Evolutionary conservation across 2,797 vertebrate species (phyloP), one percentile per base, ranked within the genome.

Genomic region (Acanthurus leucopareius): DNA sequence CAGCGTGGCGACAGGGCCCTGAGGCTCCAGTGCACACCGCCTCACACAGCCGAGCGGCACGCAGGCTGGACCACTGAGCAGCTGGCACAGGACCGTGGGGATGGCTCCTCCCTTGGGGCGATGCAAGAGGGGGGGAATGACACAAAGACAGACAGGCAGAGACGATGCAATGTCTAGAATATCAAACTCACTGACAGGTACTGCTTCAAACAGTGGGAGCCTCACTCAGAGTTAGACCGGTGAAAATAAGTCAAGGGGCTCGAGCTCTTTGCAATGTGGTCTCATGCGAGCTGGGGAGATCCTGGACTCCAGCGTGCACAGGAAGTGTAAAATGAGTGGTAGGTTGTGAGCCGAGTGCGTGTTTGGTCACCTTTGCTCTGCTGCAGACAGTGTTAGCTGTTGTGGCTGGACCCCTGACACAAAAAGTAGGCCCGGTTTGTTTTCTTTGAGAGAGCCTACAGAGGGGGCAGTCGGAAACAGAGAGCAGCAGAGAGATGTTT

Each of bases 31-130:
- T 91, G 92, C 92, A 91, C 92, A 91, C 83, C 40, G 73, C 84
- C 89, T 90, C 86, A 83, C 88, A 91, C 84, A 84, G 83, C 52
- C 48, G 88, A 88, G 87, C 82, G 22, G 85, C 88, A 88, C 86
- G 67, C 82, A 88, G 85, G 87, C 91, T 93, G 91, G 91, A 93
- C 93, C 93, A 92, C 88, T 93, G 92, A 94, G 92, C 93, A 92
- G 92, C 90, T 93, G 92, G 92, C 92, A 89, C 85, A 85, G 87
- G 86, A 87, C 89, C 69, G 48, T 32, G 49, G 89, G 88, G 93
- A 92, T 90, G 91, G 80, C 75, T 90, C 86, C 75, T 91, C 91
- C 93, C 93, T 84, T 72, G 91, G 92, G 93, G 90, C 79, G 62
- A 82, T 28, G 70, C 82, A 70, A 76, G 69, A 35, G 32, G 32